phyloP scores from a whole-genome alignment of 1,140 invertebrate genomes.

The Brachionus angularis region DNA sequence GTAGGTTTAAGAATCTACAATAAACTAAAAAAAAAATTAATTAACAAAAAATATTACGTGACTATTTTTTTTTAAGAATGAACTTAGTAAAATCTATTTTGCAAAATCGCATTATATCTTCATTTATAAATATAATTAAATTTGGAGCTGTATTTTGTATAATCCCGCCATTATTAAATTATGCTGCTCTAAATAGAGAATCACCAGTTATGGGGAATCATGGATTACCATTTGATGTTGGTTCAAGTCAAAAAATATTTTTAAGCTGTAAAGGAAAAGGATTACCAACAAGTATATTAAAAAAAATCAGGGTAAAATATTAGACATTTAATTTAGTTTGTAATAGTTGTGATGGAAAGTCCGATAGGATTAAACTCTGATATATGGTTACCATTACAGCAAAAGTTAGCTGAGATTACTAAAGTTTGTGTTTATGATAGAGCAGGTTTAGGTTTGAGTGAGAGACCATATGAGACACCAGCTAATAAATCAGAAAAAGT shows the following conservation, averaged over 20 bases:
- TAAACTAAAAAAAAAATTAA: too few species aligned
- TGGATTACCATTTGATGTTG: slow-evolving; percentile 53
- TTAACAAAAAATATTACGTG: neutral
- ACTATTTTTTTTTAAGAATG: neutral
- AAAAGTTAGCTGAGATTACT: slow-evolving; percentile 47
- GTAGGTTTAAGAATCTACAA: slow-evolving; percentile 4
- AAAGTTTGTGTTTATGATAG: slow-evolving; percentile 58
- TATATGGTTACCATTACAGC: slow-evolving; percentile 51
- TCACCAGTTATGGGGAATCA: slow-evolving; percentile 47
- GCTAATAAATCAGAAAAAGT: slow-evolving; percentile 6
- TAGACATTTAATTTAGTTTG: slow-evolving; percentile 16
- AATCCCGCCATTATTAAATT: slow-evolving; percentile 52
- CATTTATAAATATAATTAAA: slow-evolving; percentile 10
- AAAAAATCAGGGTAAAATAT: too few species aligned
- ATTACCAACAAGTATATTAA: slow-evolving; percentile 51
- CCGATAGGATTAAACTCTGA: slow-evolving; percentile 56
- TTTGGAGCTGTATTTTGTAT: slow-evolving; percentile 42
- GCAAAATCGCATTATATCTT: neutral
- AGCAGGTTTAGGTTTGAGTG: slow-evolving; percentile 57
- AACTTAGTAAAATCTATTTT: neutral
- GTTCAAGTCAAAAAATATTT: slow-evolving; percentile 52
- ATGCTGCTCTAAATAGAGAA: slow-evolving; percentile 50
- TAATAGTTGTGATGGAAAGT: slow-evolving; percentile 54
- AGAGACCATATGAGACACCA: slow-evolving; percentile 49
- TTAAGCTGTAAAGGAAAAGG: slow-evolving; percentile 51